Evolutionary conservation across 2,113 vertebrate genomes (phyloP), one percentile per base, ranked within the genome.

Genomic region (Epinephelus moara): DNA sequence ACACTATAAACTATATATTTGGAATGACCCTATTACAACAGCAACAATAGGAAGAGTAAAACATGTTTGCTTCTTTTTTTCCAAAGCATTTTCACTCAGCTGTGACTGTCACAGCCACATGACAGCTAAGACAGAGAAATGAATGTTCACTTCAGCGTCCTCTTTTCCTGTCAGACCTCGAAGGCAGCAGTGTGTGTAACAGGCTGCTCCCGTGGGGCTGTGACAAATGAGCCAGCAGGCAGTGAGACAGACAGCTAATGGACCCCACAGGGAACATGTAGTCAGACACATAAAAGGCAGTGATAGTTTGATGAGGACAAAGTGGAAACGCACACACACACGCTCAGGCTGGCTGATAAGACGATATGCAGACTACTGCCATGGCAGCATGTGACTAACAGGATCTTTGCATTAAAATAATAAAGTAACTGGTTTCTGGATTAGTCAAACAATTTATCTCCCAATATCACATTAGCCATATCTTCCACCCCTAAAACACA

Each of bases 221-320:
- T 53, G 81, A 76, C 90, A 91, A 92, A 94, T 92, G 89, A 95
- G 87, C 76, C 75, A 68, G 60, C 73, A 92, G 86, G 93, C 92
- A 90, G 75, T 18, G 17, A 88, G 69, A 90, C 86, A 90, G 90
- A 92, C 86, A 80, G 66, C 92, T 93, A 95, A 94, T 94, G 82
- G 91, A 92, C 70, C 82, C 93, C 91, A 52, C 40, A 68, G 93
- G 90, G 93, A 92, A 45, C 80, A 55, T 64, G 70, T 11, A 82
- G 85, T 75, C 85, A 93, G 79, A 91, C 79, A 74, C 85, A 83
- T 88, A 77, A 75, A 90, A 88, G 80, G 19, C 59, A 78, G 68
- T 55, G 69, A 85, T 74, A 67, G 67, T 70, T 77, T 83, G 87
- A 90, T 85, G 78, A 82, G 63, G 78, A 86, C 69, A 88, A 85